These are phyloP conservation scores for Triplophysa rosa DNA, from an alignment of 2,113 vertebrate species.

Conservation along the genomic window DNA sequence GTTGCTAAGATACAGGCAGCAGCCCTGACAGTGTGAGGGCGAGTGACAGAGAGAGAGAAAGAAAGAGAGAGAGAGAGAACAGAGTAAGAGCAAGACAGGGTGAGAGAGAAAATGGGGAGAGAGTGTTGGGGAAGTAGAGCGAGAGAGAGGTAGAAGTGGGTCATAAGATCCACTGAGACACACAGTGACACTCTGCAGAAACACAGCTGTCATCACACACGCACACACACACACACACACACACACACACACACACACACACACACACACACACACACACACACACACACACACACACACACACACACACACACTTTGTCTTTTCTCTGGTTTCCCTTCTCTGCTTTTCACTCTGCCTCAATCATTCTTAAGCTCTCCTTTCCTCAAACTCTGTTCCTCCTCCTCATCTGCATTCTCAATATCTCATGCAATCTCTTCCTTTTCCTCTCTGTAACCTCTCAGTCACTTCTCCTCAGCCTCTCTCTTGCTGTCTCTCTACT, in stretches of 20 bases:
- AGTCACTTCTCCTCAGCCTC: background rate
- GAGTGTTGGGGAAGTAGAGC: conserved; percentile 1
- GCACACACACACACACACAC: conserved; percentile 36
- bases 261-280: conserved; percentile 40
- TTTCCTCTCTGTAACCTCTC: conserved; percentile 12
- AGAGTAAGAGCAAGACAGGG: conserved; percentile 33
- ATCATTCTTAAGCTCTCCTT: conserved; percentile 44
- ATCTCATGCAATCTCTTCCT: background rate
- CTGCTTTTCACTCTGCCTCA: conserved; percentile 38
- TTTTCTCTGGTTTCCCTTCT: conserved; percentile 45
- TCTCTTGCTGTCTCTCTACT: conserved; percentile 10
- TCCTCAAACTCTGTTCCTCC: conserved; percentile 23
- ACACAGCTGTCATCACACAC: conserved; percentile 79
- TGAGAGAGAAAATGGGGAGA: conserved; percentile 30
- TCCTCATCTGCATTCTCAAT: conserved; percentile 41
- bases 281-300: conserved; percentile 38
- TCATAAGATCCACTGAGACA: conserved; percentile 96
- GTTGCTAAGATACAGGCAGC: conserved; percentile 99
- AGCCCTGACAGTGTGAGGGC: conserved; percentile 75
- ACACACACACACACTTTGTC: conserved; percentile 38
- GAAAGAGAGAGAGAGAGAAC: conserved; percentile 22
- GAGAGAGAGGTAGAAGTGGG: conserved; percentile 86
- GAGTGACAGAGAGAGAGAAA: conserved; percentile 49
- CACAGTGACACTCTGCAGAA: conserved; percentile 88
- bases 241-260: conserved; percentile 36